These are phyloP conservation scores for Nothoprocta perdicaria DNA, from an alignment of 2,113 vertebrate species.

Conservation along the genomic window DNA sequence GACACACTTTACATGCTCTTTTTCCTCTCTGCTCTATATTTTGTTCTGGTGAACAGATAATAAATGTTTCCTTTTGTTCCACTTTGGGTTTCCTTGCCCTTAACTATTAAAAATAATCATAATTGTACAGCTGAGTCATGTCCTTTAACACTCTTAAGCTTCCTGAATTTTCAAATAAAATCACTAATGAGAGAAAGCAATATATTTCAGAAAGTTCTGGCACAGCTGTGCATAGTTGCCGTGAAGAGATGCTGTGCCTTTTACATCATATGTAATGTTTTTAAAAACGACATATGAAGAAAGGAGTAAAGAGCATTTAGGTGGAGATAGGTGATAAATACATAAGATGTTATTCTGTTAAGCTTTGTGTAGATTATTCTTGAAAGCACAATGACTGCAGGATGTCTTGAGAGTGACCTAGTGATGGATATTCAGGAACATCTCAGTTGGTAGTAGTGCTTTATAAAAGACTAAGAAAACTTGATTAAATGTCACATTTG, in stretches of 20 bases:
- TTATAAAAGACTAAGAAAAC: conserved; percentile 18
- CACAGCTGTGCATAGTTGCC: neutral
- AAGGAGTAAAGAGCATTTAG: neutral
- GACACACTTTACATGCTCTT: neutral
- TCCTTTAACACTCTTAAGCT: neutral
- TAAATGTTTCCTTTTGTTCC: conserved; percentile 7
- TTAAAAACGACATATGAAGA: neutral
- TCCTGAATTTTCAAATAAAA: neutral
- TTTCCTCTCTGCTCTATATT: neutral
- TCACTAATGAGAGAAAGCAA: neutral
- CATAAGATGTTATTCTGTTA: neutral
- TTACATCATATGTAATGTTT: neutral
- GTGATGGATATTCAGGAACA: neutral
- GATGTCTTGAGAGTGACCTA: neutral
- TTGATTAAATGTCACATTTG: neutral
- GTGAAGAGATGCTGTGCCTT: neutral
- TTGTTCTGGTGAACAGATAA: neutral
- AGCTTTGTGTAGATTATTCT: neutral
- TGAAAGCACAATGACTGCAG: neutral
- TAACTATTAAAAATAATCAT: neutral
- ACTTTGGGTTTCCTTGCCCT: neutral
- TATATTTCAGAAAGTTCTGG: neutral
- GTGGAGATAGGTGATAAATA: neutral
- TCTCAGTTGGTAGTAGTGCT: neutral
- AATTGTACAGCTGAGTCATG: neutral